phyloP scores from a whole-genome alignment of 1,140 invertebrate genomes.

The Episyrphus balteatus region DNA sequence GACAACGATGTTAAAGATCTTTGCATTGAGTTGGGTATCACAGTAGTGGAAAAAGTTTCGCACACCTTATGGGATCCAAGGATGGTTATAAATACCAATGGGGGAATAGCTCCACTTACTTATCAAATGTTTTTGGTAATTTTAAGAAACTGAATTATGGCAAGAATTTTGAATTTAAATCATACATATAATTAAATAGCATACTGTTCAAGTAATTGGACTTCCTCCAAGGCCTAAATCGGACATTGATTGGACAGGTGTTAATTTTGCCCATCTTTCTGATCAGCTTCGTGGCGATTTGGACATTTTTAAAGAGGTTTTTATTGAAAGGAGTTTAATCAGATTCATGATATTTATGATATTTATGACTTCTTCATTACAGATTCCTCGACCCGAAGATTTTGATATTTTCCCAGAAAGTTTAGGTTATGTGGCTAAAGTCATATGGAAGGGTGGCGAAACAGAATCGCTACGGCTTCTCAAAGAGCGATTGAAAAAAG shows the following conservation, averaged over 20 bases:
- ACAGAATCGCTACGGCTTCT: slow-evolving; percentile 48
- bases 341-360: not conserved
- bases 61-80: slow-evolving; percentile 63
- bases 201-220: slow-evolving; percentile 49
- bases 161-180: too few species aligned
- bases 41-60: slow-evolving; percentile 49
- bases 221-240: slow-evolving; percentile 46
- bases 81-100: slow-evolving; percentile 53
- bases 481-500: slow-evolving; percentile 42
- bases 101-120: slow-evolving; percentile 58
- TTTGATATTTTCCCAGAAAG: slow-evolving; percentile 43
- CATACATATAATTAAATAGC: slow-evolving; percentile 30
- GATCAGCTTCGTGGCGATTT: slow-evolving; percentile 37
- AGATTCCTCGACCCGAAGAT: slow-evolving; percentile 47
- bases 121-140: slow-evolving; percentile 59
- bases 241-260: slow-evolving; percentile 40
- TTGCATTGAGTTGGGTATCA: slow-evolving; percentile 45
- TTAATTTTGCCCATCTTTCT: slow-evolving; percentile 41
- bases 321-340: not conserved
- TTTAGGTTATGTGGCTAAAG: slow-evolving; percentile 25
- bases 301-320: slow-evolving; percentile 38
- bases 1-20: slow-evolving; percentile 48
- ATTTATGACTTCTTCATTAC: not conserved
- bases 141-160: too few species aligned
- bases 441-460: slow-evolving; percentile 54